phyloP scores from a whole-genome alignment of 2,113 vertebrate genomes.

The Syngnathus scovelli region DNA sequence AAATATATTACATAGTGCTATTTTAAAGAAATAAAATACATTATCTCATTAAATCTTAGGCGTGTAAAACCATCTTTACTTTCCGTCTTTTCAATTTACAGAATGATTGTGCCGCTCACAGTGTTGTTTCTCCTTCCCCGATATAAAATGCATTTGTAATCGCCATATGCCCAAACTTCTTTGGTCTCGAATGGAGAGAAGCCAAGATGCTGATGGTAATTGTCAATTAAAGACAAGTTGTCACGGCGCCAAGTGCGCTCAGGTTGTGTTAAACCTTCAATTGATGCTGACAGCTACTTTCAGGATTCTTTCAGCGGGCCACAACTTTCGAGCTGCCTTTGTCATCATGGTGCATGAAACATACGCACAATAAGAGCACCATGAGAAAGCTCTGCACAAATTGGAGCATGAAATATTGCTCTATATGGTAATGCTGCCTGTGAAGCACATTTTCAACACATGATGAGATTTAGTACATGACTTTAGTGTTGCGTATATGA shows the following conservation, averaged over 20 bases:
- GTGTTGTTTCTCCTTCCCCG: too few species aligned
- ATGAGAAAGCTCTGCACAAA: slow-evolving; percentile 9
- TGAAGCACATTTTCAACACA: slow-evolving; percentile 10
- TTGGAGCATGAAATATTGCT: slow-evolving; percentile 27
- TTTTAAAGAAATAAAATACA: too few species aligned
- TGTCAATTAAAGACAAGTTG: slow-evolving; percentile 29
- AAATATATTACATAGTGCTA: too few species aligned
- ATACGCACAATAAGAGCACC: slow-evolving; percentile 7
- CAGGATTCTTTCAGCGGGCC: too few species aligned
- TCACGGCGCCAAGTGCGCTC: slow-evolving; percentile 29
- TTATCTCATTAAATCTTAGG: too few species aligned
- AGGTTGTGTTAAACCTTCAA: slow-evolving; percentile 40
- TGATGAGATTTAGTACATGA: background rate
- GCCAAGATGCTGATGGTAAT: slow-evolving; percentile 21
- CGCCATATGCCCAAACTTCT: too few species aligned
- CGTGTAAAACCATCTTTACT: too few species aligned
- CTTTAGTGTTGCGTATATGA: background rate
- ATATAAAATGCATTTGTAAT: too few species aligned
- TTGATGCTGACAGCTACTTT: background rate
- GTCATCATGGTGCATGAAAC: background rate
- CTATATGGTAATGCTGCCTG: slow-evolving; percentile 29
- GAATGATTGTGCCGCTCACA: too few species aligned
- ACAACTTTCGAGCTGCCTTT: background rate
- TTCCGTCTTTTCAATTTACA: too few species aligned
- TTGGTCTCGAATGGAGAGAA: background rate